Evolutionary conservation across 2,888 invertebrate genomes (phyloP), one percentile per base, ranked within the genome.

Genomic region (Aphodius granarius): DNA sequence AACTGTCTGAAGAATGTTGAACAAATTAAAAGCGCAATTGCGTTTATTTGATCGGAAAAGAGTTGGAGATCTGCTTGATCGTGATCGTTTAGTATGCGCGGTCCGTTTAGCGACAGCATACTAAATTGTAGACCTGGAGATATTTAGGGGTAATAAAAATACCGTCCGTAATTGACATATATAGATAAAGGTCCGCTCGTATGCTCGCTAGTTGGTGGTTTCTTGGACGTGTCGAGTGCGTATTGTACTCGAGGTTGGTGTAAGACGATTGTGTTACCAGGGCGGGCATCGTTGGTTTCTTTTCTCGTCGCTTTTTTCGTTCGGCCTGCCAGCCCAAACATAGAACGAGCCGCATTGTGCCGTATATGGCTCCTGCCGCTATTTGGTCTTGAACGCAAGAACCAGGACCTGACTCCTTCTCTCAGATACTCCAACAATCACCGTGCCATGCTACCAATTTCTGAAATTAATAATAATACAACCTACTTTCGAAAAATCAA

Each of bases 131-230:
- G 43, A 43, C 43, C 43, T 43, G 43, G 43, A 43, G 43, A 43
- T 43, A 43, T 43, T 43, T 43, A 43, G 43, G n/a, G 43, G 43
- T 43, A 43, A 71, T 22, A 71, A 15, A 71, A 71, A 71, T 22
- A 71, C 23, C 71, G 18, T 22, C 18, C 23, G 23, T 23, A 71
- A 71, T 71, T 71, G 71, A 71, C 71, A 71, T 71, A 71, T 71
- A 71, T 71, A 71, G 71, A 71, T 71, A 71, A 71, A 43, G 43
- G 43, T 43, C 43, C 43, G 43, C 43, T 43, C 3, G 43, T 9
- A 43, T 43, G 43, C 43, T 6, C 43, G 13, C 9, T 43, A 9
- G 43, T 13, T 43, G 43, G 20, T 68, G 19, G 19, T 68, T 71
- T 71, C 43, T 43, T 43, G 43, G 43, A 43, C 43, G 43, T 43